Percentiles rank a stretch among this genome's conserved stretches.
These are phyloP conservation scores for Arenaria interpres DNA, from an alignment of 2,113 vertebrate genomes.

Conservation along the genomic window DNA sequence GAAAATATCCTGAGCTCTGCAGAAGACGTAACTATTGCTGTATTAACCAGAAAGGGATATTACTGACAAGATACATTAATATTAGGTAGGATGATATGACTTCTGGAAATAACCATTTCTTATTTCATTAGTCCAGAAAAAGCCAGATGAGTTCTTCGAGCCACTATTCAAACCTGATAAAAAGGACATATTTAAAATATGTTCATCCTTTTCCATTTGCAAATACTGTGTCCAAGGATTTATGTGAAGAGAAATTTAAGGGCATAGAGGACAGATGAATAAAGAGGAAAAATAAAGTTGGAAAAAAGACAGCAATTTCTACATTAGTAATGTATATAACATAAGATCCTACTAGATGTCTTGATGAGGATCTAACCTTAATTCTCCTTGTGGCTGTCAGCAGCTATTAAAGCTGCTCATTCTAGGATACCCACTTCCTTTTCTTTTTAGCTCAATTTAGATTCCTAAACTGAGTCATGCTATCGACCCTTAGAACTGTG, in stretches of 20 bases:
- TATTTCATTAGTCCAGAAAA: conserved; percentile 37
- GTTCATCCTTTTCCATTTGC: neutral
- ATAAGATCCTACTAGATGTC: neutral
- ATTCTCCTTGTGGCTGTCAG: neutral
- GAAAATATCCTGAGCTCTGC: conserved; percentile 24
- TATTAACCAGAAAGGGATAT: conserved; percentile 3
- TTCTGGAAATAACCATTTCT: conserved; percentile 35
- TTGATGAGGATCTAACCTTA: neutral
- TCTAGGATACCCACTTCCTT: neutral
- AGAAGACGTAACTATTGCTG: neutral
- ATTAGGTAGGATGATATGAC: neutral
- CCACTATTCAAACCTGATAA: neutral
- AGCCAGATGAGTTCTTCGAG: neutral
- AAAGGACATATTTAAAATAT: neutral
- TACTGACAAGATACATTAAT: conserved; percentile 38
- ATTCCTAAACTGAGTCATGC: neutral
- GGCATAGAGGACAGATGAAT: neutral
- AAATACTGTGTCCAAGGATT: neutral
- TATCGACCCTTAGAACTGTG: neutral
- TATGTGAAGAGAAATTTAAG: neutral
- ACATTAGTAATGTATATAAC: neutral
- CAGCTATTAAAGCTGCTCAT: neutral
- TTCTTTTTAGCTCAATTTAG: neutral
- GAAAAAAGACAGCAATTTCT: neutral
- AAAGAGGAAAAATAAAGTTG: neutral